A percentile compares a stretch with the other conserved stretches of the same genome.
phyloP scores from a whole-genome alignment of 2,888 invertebrate species.

The Hydropsyche betteni region DNA sequence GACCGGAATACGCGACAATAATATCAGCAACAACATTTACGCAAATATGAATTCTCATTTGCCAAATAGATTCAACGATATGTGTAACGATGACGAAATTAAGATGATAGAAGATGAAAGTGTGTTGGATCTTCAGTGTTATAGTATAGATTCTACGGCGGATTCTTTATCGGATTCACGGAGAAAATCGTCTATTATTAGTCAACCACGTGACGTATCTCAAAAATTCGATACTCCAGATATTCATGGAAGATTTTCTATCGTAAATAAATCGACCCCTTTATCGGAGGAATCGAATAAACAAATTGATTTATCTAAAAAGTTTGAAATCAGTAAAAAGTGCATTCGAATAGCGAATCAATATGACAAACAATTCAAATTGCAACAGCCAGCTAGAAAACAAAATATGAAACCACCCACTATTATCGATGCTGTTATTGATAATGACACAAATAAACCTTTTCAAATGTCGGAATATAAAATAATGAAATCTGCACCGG shows the following conservation, averaged over 20 bases:
- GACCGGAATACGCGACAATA: not conserved
- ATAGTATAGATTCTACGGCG: conserved; percentile 27
- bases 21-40: not conserved
- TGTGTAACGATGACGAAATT: not conserved
- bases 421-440: not conserved
- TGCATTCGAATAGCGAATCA: conserved; percentile 8
- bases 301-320: not conserved
- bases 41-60: not conserved
- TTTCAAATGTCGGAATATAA: conserved; percentile 17
- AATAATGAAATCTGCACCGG: conserved; percentile 1
- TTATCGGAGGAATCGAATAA: not conserved
- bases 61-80: not conserved
- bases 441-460: not conserved
- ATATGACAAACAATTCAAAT: conserved; percentile 41
- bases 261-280: conserved; percentile 2
- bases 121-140: conserved; percentile 42
- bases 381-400: conserved; percentile 47
- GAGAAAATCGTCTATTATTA: conserved; percentile 23
- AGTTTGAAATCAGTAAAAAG: conserved; percentile 21
- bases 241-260: too few relatives aligned
- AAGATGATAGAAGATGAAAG: conserved; percentile 47
- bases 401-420: conserved; percentile 39
- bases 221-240: not conserved
- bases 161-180: not conserved
- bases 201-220: not conserved